Base-by-base conservation (phyloP, 2,888 invertebrate species). In the Andrena marginata region DNA sequence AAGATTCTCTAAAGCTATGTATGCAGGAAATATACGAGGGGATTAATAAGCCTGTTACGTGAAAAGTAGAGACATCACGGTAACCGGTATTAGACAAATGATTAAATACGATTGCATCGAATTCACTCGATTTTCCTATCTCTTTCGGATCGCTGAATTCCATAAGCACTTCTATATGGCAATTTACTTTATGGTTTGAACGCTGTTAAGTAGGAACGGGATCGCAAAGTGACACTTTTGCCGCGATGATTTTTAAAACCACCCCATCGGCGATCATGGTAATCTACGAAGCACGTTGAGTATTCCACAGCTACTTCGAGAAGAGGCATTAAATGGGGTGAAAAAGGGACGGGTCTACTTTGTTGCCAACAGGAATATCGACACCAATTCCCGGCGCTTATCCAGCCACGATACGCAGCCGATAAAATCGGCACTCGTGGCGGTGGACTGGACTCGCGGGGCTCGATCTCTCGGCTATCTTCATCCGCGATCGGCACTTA, bases 401-500 rank as follows among this genome's bases (percentile, higher is more conserved):
- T 86, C 85, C 69, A 23, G 76, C 77, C 60, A 59, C 79, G 85
- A 84, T 87, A 86, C 78, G 71, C 80, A 70, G 56, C 49, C 77
- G 85, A 89, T 89, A 87, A 89, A 87, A 89, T 89, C 87, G 78
- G 63, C 56, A 62, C 80, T 82, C 84, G 80, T 80, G 80, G 81
- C 82, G 77, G 80, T 78, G 67, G 63, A 67, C 75, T 49, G 54
- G 63, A 13, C 49, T 56, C 64, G 59, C 70, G 76, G 65, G 68
- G 60, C 76, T 65, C 82, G 80, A 81, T 80, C 71, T 63, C 29
- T 49, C 68, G 73, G 31, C 77, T 89, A 89, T 89, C 88, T 89
- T 86, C 82, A 84, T 80, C 73, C 84, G 72, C 80, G 72, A 87
- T 88, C 85, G 77, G 77, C 69, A 69, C 71, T 87, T 87, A 87